Conservation (phyloP, 2,797 vertebrate species). For the Calcarius lapponicus region DNA sequence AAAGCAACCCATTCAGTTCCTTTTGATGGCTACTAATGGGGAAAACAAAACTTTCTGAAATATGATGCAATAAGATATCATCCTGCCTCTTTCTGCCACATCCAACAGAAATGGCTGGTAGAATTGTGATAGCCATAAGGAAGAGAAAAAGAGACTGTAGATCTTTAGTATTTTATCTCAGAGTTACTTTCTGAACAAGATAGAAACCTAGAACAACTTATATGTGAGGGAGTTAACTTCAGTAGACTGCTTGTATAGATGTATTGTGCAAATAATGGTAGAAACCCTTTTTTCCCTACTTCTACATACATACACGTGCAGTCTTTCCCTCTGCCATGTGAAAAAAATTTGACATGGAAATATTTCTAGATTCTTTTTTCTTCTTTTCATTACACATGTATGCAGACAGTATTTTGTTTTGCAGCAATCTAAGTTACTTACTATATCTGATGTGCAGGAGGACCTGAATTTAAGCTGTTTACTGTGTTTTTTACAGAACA, state of each 20-base stretch:
- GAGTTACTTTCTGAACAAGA: not conserved
- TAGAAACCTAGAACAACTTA: not conserved
- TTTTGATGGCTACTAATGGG: not conserved
- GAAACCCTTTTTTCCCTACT: not conserved
- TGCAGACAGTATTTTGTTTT: not conserved
- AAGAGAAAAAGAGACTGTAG: not conserved
- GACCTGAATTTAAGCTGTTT: not conserved
- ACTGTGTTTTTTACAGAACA: not conserved
- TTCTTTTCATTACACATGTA: not conserved
- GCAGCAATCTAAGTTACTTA: not conserved
- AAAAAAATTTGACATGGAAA: not conserved
- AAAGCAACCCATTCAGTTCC: not conserved
- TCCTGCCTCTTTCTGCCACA: not conserved
- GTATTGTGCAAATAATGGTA: not conserved
- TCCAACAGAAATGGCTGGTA: not conserved
- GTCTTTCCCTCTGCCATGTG: not conserved
- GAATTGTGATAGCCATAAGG: not conserved
- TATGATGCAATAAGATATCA: not conserved
- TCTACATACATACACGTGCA: fast-evolving
- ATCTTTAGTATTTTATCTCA: not conserved
- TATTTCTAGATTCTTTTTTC: not conserved
- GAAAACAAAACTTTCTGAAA: not conserved
- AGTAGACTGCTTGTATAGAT: not conserved
- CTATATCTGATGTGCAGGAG: not conserved
- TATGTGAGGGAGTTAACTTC: not conserved